A percentile compares a stretch with the other conserved stretches of the same genome.
Conservation (phyloP, 37 sponge, comb jelly and placozoan genomes). For the Geodia barretti region DNA sequence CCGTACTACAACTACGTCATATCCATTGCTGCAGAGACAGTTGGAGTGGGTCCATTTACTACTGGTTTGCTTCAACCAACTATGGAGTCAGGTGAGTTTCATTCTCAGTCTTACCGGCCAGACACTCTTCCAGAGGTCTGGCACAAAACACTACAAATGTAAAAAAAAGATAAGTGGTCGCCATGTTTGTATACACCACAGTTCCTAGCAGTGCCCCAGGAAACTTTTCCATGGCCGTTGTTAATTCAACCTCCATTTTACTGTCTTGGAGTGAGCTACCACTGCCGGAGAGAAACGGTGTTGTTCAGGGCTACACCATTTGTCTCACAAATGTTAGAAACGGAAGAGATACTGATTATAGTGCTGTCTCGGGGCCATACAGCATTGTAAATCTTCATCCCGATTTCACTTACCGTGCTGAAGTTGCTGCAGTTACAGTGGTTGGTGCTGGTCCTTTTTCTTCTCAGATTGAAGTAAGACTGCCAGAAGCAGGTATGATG, state of each 20-base stretch:
- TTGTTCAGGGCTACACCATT: background rate
- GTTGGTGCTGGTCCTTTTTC: background rate
- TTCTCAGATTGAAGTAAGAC: background rate
- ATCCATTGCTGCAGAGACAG: background rate
- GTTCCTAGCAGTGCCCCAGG: background rate
- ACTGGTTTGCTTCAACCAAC: background rate
- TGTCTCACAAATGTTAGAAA: background rate
- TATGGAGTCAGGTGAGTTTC: background rate
- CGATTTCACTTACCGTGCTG: background rate
- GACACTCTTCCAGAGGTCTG: too few relatives aligned
- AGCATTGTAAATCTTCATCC: background rate
- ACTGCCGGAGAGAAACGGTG: background rate
- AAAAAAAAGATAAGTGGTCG: too few relatives aligned
- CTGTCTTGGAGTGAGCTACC: background rate
- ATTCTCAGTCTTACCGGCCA: too few relatives aligned
- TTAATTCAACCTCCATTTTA: background rate
- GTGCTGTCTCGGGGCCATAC: too few relatives aligned
- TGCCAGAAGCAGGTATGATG: too few relatives aligned
- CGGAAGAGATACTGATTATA: too few relatives aligned
- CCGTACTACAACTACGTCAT: slow-evolving; percentile 16
- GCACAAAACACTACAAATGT: too few relatives aligned
- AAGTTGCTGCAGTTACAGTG: background rate
- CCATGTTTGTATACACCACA: too few relatives aligned
- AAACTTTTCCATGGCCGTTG: background rate
- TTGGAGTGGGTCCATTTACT: slow-evolving; percentile 5